These are phyloP conservation scores for Cheilosia variabilis DNA, from an alignment of 2,888 invertebrate genomes.

Conservation along the genomic window DNA sequence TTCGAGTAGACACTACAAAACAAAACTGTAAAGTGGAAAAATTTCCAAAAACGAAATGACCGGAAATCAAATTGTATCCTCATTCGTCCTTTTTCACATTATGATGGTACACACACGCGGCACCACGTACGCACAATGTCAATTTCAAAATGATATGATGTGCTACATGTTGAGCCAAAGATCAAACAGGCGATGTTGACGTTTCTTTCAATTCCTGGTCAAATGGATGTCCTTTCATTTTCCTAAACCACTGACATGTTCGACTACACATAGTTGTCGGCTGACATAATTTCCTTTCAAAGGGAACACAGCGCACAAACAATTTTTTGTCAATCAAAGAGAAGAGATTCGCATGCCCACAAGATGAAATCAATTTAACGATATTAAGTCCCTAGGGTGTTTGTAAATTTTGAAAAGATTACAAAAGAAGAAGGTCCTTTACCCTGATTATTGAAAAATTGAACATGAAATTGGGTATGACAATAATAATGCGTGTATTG, in stretches of 20 bases:
- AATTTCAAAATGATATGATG: slow-evolving; percentile 51
- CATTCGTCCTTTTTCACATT: slow-evolving; percentile 30
- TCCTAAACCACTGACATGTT: slow-evolving; percentile 66
- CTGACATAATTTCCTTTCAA: slow-evolving; percentile 68
- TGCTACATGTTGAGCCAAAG: slow-evolving; percentile 66
- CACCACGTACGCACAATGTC: slow-evolving; percentile 55
- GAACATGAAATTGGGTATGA: slow-evolving; percentile 50
- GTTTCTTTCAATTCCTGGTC: slow-evolving; percentile 39
- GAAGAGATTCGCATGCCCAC: slow-evolving; percentile 19
- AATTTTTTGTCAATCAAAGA: slow-evolving; percentile 46
- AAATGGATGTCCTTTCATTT: slow-evolving; percentile 53
- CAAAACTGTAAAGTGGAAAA: slow-evolving; percentile 30
- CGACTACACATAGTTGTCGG: slow-evolving; percentile 27
- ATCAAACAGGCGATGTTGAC: slow-evolving; percentile 58
- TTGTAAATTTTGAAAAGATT: slow-evolving; percentile 67
- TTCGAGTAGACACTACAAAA: slow-evolving; percentile 38
- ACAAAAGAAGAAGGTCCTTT: slow-evolving; percentile 49
- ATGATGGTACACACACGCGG: slow-evolving; percentile 36
- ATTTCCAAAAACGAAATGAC: slow-evolving; percentile 48
- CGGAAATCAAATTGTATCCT: slow-evolving; percentile 70
- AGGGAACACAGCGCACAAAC: slow-evolving; percentile 34
- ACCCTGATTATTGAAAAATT: slow-evolving; percentile 67
- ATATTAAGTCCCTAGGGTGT: slow-evolving; percentile 71
- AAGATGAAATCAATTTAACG: slow-evolving; percentile 66
- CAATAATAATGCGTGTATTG: slow-evolving; percentile 66